A percentile compares a stretch with the other conserved stretches of the same genome.
Conservation (phyloP, 2,888 invertebrate species). For the Coelopa pilipes region DNA sequence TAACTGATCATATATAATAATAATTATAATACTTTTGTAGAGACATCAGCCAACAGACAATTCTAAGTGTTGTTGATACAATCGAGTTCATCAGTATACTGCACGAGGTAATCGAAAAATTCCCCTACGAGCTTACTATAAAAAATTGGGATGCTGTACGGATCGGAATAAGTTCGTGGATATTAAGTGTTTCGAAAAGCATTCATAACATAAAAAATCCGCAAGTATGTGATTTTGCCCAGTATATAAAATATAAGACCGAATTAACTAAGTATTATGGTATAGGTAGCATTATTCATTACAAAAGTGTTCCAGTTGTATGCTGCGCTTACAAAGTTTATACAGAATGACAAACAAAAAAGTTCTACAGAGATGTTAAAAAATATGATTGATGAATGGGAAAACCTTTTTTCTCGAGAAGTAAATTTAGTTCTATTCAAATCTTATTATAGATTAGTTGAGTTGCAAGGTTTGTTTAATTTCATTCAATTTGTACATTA, state of each 20-base stretch:
- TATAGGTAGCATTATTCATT: constrained; percentile 68
- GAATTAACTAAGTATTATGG: constrained; percentile 10
- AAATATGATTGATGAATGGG: constrained; percentile 75
- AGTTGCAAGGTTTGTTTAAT: constrained; percentile 43
- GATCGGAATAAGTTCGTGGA: constrained; percentile 77
- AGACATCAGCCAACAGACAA: constrained; percentile 52
- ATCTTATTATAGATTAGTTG: constrained; percentile 55
- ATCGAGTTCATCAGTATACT: constrained; percentile 63
- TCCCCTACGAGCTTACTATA: constrained; percentile 58
- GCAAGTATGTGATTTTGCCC: constrained; percentile 67
- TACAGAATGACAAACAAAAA: constrained; percentile 61
- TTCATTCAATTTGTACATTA: background rate
- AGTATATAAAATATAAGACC: background rate
- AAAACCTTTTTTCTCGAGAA: constrained; percentile 78
- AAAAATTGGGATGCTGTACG: constrained; percentile 80
- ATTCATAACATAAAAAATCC: constrained; percentile 66
- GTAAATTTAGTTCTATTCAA: constrained; percentile 66
- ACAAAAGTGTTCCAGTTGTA: constrained; percentile 70
- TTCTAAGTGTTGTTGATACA: constrained; percentile 52
- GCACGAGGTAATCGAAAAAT: constrained; percentile 54
- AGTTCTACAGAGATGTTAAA: constrained; percentile 61
- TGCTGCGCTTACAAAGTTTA: constrained; percentile 67
- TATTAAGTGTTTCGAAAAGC: constrained; percentile 69
- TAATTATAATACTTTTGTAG: constrained; percentile 45
- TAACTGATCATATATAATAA: background rate